Percentiles rank a stretch among this genome's conserved stretches.
phyloP scores from a whole-genome alignment of 2,888 invertebrate species.

The Eucriotettix oculatus region DNA sequence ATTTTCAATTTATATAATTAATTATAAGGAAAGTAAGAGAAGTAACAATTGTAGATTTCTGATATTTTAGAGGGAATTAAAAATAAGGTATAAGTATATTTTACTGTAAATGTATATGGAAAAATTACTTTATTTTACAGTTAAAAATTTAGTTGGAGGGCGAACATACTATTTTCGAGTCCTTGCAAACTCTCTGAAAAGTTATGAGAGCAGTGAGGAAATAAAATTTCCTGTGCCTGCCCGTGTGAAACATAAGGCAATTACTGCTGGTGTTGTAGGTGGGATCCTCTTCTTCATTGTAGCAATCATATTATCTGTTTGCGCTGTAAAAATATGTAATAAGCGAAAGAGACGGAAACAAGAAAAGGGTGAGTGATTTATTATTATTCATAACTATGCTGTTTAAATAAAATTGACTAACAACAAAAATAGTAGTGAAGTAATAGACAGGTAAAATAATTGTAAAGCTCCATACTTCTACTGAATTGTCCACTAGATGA shows the following conservation, averaged over 20 bases:
- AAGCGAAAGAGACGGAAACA: constrained; percentile 92
- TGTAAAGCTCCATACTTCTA: no score
- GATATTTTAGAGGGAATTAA: no score
- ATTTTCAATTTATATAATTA: no score
- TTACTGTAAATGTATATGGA: no score
- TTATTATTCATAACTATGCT: not conserved
- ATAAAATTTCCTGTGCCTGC: constrained; percentile 80
- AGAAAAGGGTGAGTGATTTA: constrained; percentile 67
- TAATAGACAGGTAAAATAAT: not conserved
- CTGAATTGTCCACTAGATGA: no score
- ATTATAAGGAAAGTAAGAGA: no score
- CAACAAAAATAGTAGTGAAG: not conserved
- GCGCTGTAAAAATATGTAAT: constrained; percentile 96
- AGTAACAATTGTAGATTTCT: no score
- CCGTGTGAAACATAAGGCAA: constrained; percentile 85
- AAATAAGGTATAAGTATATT: no score
- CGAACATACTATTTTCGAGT: constrained; percentile 86
- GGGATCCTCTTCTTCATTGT: constrained; percentile 95
- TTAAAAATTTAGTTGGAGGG: constrained; percentile 81
- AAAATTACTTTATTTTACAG: constrained; percentile 30
- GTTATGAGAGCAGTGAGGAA: constrained; percentile 74
- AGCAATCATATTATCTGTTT: constrained; percentile 90
- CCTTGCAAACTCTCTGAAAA: constrained; percentile 70
- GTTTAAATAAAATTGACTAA: not conserved
- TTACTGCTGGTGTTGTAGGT: constrained; percentile 91